Percentiles rank a stretch among this genome's conserved stretches.
Evolutionary conservation across 1,140 invertebrate species (phyloP).

Genomic region (Melipona quadrifasciata): DNA sequence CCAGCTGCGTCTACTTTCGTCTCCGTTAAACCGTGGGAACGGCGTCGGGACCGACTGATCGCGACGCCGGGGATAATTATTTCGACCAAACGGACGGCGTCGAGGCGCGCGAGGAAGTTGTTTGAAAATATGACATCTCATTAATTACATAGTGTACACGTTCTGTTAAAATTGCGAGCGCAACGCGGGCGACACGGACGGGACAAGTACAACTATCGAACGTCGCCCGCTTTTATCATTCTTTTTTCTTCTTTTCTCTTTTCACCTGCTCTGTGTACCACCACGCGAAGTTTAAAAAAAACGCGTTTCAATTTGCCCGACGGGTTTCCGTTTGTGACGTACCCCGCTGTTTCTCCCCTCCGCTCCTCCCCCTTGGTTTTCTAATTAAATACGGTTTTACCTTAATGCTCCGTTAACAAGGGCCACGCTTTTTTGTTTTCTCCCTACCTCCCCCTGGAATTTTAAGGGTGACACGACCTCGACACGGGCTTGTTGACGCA

Average conservation of each 20-base stretch:
- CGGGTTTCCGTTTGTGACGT: neutral
- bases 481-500: slow-evolving; percentile 21
- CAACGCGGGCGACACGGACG: neutral
- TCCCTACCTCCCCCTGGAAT: neutral
- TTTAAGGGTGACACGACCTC: neutral
- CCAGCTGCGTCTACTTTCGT: neutral
- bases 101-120: neutral
- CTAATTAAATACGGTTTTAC: slow-evolving; percentile 42
- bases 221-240: neutral
- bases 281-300: neutral
- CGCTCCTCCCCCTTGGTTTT: too few species aligned
- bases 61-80: slow-evolving; percentile 27
- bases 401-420: slow-evolving; percentile 12
- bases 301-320: neutral
- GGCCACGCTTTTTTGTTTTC: neutral
- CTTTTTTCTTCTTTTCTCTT: too few species aligned
- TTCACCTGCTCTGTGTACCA: too few species aligned
- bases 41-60: neutral
- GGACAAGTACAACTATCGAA: neutral
- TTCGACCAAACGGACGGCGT: neutral
- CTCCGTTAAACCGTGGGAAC: neutral
- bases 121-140: slow-evolving; percentile 39
- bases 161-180: slow-evolving; percentile 28
- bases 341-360: neutral
- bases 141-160: slow-evolving; percentile 27